Evolutionary conservation across 2,888 invertebrate species (phyloP).

Genomic region (Microdon myrmicae): DNA sequence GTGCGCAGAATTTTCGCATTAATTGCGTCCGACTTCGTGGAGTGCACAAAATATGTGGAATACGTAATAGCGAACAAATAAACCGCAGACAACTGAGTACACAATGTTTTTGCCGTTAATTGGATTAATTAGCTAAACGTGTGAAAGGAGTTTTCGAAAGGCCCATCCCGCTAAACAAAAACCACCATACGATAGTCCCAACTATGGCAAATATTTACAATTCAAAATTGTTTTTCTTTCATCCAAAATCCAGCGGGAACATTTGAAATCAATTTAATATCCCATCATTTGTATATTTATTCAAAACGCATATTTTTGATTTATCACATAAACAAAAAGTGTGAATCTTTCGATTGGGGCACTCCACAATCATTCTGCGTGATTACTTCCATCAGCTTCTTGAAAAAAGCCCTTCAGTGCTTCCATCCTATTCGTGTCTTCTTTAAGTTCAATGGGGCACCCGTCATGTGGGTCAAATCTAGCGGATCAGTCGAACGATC

Average conservation of each 20-base stretch:
- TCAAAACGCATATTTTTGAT: constrained; percentile 48
- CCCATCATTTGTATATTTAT: constrained; percentile 49
- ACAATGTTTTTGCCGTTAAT: constrained; percentile 13
- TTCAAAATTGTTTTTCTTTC: constrained; percentile 5
- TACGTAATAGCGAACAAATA: constrained; percentile 25
- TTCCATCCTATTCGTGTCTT: no score
- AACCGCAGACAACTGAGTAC: constrained; percentile 10
- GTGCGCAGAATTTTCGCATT: constrained; percentile 8
- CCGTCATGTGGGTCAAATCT: no score
- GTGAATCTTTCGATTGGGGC: constrained; percentile 40
- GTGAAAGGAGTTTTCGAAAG: constrained; percentile 25
- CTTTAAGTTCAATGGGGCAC: no score
- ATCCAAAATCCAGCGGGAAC: not conserved
- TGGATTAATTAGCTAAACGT: constrained; percentile 31
- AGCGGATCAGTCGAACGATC: constrained; percentile 13
- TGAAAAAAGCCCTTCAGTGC: no score
- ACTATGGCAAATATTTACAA: constrained; percentile 39
- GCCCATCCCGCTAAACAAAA: constrained; percentile 23
- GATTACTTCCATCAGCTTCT: constrained; percentile 30
- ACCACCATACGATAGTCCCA: constrained; percentile 13
- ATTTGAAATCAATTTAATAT: constrained; percentile 26
- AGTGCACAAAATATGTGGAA: constrained; percentile 2
- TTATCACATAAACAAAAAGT: constrained; percentile 44
- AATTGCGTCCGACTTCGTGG: not conserved
- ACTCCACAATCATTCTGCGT: constrained; percentile 42